These are phyloP conservation scores for Triplophysa siluroides DNA, from an alignment of 2,113 vertebrate species.

Conservation along the genomic window DNA sequence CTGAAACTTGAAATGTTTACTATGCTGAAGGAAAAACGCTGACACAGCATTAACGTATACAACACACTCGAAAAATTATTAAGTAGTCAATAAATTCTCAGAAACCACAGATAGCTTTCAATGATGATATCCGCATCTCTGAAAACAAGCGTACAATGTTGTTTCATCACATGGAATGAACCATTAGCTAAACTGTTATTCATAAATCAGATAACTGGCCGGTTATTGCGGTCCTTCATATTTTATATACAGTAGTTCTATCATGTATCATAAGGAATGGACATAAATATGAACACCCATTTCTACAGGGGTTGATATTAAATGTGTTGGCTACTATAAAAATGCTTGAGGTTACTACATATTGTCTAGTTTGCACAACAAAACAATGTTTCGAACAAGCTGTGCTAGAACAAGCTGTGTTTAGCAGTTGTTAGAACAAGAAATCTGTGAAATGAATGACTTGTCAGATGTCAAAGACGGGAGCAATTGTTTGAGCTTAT, in stretches of 20 bases:
- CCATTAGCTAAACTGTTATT: neutral
- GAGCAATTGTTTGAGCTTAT: too few relatives aligned
- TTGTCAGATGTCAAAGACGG: too few relatives aligned
- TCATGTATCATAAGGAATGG: neutral
- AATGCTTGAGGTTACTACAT: too few relatives aligned
- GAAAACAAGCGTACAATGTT: neutral
- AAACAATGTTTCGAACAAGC: too few relatives aligned
- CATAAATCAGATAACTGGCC: neutral
- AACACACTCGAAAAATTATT: neutral
- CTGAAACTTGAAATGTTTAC: neutral
- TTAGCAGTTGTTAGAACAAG: too few relatives aligned
- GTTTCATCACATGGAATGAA: neutral
- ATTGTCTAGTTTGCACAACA: too few relatives aligned
- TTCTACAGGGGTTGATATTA: too few relatives aligned
- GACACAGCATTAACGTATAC: neutral
- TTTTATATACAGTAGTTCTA: neutral
- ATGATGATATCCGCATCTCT: neutral
- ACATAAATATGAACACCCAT: too few relatives aligned
- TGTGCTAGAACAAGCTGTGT: too few relatives aligned
- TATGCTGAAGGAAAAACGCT: neutral
- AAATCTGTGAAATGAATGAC: too few relatives aligned
- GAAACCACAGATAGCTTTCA: neutral
- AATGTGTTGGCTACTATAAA: too few relatives aligned
- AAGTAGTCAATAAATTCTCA: slow-evolving; percentile 21
- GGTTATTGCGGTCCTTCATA: neutral